Evolutionary conservation across 2,888 invertebrate species (phyloP), one percentile per base, ranked within the genome.

Genomic region (Biston betularia): DNA sequence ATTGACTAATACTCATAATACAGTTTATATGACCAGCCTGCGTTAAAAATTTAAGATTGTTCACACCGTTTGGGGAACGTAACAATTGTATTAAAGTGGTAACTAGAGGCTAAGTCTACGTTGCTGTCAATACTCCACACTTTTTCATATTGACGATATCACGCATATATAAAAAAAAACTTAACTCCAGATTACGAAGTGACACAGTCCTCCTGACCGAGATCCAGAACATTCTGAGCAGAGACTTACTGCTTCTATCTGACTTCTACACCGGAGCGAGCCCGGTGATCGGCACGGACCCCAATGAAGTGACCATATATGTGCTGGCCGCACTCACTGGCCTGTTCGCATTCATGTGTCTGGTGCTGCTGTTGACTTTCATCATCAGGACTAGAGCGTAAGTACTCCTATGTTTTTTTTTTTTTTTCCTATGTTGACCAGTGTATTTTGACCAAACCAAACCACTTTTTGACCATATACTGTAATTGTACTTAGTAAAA

Each of bases 331-430:
- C 92, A 0, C 85, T 95, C 7, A 86, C 96, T 1, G 94, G 90
- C 0, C 75, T 93, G 0, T 81, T 95, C 0, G 94, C 92, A 44
- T 74, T 95, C 52, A 78, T 95, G 64, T 88, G 87, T 63, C 67
- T 93, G 9, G 73, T 89, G 15, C 85, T 96, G 63, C 81, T 95
- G 5, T 76, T 94, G 1, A 90, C 93, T 0, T 95, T 94, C 81
- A 85, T 95, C 66, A 68, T 95, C 54, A 94, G 94, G 82, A 95
- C 94, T 0, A 92, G 94, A 79, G 90, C 94, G 96, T 96, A 59
- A 88, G 92, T 87, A 58, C 24, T 11, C 14, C n/a, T 14, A n/a
- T 45, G 45, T 0, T 8, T n/a, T n/a, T n/a, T n/a, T n/a, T n/a
- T n/a, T n/a, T n/a, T n/a, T n/a, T n/a, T n/a, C n/a, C n/a, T n/a